phyloP scores from a whole-genome alignment of 2,888 invertebrate species.

The Netelia fuscicornis region DNA sequence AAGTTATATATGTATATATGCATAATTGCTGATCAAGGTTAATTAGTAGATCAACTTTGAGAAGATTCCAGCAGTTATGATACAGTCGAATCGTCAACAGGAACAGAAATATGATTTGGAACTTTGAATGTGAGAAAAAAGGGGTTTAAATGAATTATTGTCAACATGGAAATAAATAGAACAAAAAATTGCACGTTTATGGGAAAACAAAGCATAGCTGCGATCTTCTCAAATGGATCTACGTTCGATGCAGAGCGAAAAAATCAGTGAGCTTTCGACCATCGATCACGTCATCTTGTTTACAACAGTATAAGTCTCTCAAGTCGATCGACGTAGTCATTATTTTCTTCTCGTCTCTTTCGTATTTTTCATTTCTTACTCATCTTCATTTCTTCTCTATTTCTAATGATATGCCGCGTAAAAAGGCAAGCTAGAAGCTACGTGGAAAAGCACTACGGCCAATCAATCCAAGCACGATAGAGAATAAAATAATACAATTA shows the following conservation, averaged over 20 bases:
- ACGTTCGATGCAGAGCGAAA: conserved; percentile 64
- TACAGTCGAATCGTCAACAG: not conserved
- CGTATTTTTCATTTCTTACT: not conserved
- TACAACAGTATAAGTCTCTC: conserved; percentile 17
- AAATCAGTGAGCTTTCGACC: conserved; percentile 31
- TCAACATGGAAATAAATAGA: not conserved
- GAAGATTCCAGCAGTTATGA: not conserved
- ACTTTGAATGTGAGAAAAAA: no score
- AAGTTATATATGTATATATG: conserved; percentile 7
- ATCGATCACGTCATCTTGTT: conserved; percentile 35
- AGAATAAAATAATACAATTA: conserved; percentile 25
- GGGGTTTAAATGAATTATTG: no score
- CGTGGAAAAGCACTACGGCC: conserved; percentile 38
- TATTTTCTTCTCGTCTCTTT: conserved; percentile 54
- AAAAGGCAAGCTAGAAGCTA: conserved; percentile 69
- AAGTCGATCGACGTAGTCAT: conserved; percentile 27
- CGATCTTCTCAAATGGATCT: not conserved
- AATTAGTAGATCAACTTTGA: conserved; percentile 6
- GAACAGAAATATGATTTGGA: not conserved
- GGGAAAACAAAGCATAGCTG: not conserved
- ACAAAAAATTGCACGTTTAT: not conserved
- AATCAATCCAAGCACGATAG: conserved; percentile 28
- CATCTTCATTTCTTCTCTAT: conserved; percentile 51
- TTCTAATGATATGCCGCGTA: conserved; percentile 71
- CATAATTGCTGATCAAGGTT: not conserved